These are phyloP conservation scores for Pelecanus crispus DNA, from an alignment of 2,113 vertebrate genomes.

Conservation along the genomic window DNA sequence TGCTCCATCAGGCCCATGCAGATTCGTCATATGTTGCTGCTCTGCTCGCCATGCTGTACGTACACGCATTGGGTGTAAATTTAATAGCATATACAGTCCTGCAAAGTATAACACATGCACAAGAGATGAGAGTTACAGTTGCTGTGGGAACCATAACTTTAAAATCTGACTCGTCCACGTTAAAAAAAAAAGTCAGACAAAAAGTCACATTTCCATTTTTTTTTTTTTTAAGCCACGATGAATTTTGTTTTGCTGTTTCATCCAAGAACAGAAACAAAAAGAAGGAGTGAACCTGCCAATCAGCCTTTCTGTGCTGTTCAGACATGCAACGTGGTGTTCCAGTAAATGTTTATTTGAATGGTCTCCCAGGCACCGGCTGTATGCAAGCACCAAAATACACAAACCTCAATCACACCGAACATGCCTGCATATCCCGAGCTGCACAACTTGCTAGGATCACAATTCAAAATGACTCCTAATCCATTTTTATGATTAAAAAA, in stretches of 20 bases:
- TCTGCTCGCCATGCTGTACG: background rate
- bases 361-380: background rate
- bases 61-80: background rate
- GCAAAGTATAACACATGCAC: background rate
- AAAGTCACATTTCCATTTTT: constrained; percentile 32
- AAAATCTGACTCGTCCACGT: background rate
- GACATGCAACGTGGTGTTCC: background rate
- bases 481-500: constrained; percentile 20
- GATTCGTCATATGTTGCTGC: background rate
- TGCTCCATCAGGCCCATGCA: accelerated
- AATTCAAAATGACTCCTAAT: background rate
- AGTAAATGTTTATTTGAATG: constrained; percentile 8
- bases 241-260: constrained; percentile 24
- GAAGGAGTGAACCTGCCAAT: background rate
- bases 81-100: background rate
- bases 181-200: background rate
- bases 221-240: background rate
- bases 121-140: constrained; percentile 42
- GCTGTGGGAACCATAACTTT: constrained; percentile 63
- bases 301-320: background rate
- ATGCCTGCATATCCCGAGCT: background rate
- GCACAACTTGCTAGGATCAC: background rate
- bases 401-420: background rate
- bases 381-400: background rate
- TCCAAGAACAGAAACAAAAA: background rate